These are phyloP conservation scores for Drosophila malerkotliana DNA, from an alignment of 1,140 invertebrate genomes.

Conservation along the genomic window DNA sequence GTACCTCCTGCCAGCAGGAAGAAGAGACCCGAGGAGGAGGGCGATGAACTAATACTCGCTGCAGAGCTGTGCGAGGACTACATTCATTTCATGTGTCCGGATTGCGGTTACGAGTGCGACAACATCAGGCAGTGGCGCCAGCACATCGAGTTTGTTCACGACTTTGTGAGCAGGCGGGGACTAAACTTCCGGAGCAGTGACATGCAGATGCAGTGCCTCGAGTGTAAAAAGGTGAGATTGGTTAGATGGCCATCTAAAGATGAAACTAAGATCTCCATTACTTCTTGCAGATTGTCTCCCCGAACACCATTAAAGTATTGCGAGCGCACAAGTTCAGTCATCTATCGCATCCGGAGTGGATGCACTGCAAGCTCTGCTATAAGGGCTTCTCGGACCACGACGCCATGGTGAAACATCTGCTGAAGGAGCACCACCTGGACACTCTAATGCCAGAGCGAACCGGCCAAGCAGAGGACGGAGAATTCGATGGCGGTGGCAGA, in stretches of 20 bases:
- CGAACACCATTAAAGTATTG: conserved; percentile 64
- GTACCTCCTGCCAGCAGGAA: background rate
- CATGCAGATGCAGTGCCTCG: conserved; percentile 74
- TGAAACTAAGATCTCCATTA: background rate
- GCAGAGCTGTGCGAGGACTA: conserved; percentile 68
- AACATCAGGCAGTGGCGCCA: conserved; percentile 69
- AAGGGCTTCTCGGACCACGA: conserved; percentile 56
- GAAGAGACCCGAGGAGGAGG: conserved; percentile 21
- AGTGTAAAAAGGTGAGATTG: conserved; percentile 63
- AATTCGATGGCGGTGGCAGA: conserved; percentile 33
- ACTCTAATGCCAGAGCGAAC: conserved; percentile 38
- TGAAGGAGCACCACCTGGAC: conserved; percentile 64
- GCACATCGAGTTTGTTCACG: conserved; percentile 77
- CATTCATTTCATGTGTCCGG: conserved; percentile 75
- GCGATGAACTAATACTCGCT: background rate
- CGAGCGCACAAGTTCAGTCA: conserved; percentile 74
- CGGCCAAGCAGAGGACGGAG: conserved; percentile 23
- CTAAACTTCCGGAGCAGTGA: conserved; percentile 66
- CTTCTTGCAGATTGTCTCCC: conserved; percentile 47
- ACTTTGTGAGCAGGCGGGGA: conserved; percentile 66
- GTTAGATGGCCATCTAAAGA: background rate
- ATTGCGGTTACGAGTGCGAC: conserved; percentile 70
- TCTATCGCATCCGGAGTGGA: conserved; percentile 66
- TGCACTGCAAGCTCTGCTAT: conserved; percentile 77
- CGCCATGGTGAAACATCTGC: conserved; percentile 57